Evolutionary conservation across 2,888 invertebrate genomes (phyloP).

Genomic region (Rhabditoides inermis): DNA sequence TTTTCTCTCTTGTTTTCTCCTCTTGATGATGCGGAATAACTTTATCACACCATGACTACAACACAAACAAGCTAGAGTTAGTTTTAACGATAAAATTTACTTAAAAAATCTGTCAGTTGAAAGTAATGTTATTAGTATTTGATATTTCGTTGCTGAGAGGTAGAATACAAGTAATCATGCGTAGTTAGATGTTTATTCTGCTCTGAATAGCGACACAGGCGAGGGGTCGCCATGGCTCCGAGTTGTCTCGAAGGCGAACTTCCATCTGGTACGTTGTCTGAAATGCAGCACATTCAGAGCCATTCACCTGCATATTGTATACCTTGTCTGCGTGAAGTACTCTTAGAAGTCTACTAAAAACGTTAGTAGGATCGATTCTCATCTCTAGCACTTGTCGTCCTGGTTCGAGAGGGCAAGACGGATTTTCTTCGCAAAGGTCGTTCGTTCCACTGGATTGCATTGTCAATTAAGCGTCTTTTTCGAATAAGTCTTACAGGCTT

Average conservation of each 20-base stretch:
- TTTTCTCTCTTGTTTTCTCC: too few species aligned
- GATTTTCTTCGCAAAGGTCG: slow-evolving; percentile 34
- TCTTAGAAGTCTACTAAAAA: slow-evolving; percentile 37
- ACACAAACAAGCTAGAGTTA: too few species aligned
- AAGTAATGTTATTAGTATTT: too few species aligned
- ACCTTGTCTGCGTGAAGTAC: slow-evolving; percentile 38
- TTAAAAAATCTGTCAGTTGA: too few species aligned
- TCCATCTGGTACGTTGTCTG: slow-evolving; percentile 40
- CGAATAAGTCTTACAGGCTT: slow-evolving; percentile 25
- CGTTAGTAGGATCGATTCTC: slow-evolving; percentile 27
- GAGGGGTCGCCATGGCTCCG: slow-evolving; percentile 32
- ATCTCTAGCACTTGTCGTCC: slow-evolving; percentile 45
- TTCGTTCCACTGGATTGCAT: slow-evolving; percentile 21
- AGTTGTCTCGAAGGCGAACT: slow-evolving; percentile 36
- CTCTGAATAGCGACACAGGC: slow-evolving; percentile 41
- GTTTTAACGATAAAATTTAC: too few species aligned
- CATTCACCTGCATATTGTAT: neutral
- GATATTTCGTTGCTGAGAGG: too few species aligned
- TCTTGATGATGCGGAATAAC: too few species aligned
- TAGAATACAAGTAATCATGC: too few species aligned
- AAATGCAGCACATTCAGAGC: slow-evolving; percentile 7
- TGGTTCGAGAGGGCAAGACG: slow-evolving; percentile 28
- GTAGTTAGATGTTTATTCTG: too few species aligned
- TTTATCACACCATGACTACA: too few species aligned
- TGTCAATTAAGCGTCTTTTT: neutral